Evolutionary conservation across 2,797 vertebrate species (phyloP), one percentile per base, ranked within the genome.

Genomic region (Alexandromys oeconomus): DNA sequence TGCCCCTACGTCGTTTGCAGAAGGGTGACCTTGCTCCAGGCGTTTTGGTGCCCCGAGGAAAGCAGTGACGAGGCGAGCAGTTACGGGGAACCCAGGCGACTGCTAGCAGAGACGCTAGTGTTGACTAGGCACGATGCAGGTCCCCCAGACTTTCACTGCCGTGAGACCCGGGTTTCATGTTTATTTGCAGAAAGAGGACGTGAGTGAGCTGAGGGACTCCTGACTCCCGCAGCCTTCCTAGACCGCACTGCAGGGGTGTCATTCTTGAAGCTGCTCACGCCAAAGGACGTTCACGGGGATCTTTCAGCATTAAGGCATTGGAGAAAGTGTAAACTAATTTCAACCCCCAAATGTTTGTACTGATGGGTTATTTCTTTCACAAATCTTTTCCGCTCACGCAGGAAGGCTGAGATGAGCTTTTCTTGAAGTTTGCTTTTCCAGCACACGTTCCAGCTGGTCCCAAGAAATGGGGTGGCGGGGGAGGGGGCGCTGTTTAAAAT

Each of bases 361-460:
- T 3, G 51, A 81, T 5, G 23, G n/a, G n/a, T 40, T 65, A 10
- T 80, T 90, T 78, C 57, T 82, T 79, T 12, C 40, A 43, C 34
- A 89, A 76, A 46, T 31, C 2, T n/a, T 29, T 89, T 84, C 27
- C 82, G 54, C 71, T 77, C 80, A 37, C 43, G 11, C 65, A 37
- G 78, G 78, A 92, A 94, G 69, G 3, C 59, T 94, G 54, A 43
- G 48, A 48, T 67, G 59, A 6, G 29, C 57, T 85, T 77, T 29
- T 76, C 54, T 94, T 92, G 73, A 11, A 61, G 37, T 69, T 81
- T 31, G 51, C 77, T 94, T 85, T 71, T 46, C 63, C 88, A 65
- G 63, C 40, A 0, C 77, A 43, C 0, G 0, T 69, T 87, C 63
- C 93, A 48, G 34, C 61, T 67, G 27, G 74, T 87, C 87, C 87